phyloP scores from a whole-genome alignment of 2,797 vertebrate genomes.

The Coregonus ussuriensis region DNA sequence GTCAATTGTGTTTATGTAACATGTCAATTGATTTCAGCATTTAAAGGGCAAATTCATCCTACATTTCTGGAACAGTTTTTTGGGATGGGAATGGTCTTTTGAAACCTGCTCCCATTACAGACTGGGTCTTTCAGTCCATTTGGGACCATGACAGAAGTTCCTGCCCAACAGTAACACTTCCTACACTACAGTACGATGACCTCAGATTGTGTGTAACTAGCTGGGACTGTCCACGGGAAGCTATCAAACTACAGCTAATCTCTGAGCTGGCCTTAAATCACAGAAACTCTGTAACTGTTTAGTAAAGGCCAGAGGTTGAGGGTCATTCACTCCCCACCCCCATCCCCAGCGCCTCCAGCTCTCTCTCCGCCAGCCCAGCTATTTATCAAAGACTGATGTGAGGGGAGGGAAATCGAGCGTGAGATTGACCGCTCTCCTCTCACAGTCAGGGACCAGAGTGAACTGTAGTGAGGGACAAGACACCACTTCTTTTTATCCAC shows the following conservation, averaged over 20 bases:
- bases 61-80: too few species aligned
- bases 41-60: too few species aligned
- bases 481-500: background rate
- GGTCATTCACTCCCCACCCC: conserved; percentile 6
- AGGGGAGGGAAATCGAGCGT: conserved; percentile 40
- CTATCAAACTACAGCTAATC: background rate
- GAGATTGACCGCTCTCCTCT: conserved; percentile 54
- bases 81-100: background rate
- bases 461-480: conserved; percentile 16
- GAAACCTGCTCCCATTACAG: background rate
- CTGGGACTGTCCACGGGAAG: too few species aligned
- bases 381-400: conserved; percentile 63
- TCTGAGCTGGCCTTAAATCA: background rate
- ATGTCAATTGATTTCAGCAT: too few species aligned
- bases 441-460: conserved; percentile 23
- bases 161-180: background rate
- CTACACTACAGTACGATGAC: background rate
- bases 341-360: conserved; percentile 5
- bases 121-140: background rate
- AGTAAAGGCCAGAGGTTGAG: conserved; percentile 31
- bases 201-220: background rate
- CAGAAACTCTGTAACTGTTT: conserved; percentile 45
- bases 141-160: background rate
- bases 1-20: too few species aligned
- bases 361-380: conserved; percentile 49